Conservation (phyloP, 2,113 vertebrate species). For the Crotalus tigris region DNA sequence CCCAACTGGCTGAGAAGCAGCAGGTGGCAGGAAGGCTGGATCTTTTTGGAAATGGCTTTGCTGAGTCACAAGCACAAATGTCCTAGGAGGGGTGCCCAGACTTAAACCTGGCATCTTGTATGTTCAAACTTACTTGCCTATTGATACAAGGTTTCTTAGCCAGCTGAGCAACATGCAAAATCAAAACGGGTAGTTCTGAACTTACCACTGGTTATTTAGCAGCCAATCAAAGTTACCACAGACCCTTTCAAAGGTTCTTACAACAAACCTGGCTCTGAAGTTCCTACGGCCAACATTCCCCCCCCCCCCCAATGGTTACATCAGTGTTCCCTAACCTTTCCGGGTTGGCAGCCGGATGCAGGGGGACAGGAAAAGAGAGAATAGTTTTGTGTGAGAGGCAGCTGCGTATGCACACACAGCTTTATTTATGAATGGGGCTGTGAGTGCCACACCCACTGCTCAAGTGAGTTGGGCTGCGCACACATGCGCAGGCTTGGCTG, state of each 20-base stretch:
- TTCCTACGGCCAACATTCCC: not conserved
- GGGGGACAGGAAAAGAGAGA: not conserved
- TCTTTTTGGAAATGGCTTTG: not conserved
- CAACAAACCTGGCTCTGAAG: not conserved
- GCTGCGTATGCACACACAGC: too few species aligned
- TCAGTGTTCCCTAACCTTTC: not conserved
- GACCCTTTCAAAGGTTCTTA: not conserved
- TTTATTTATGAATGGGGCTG: not conserved
- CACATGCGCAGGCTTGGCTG: too few species aligned
- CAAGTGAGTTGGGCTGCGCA: not conserved
- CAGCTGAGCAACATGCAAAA: not conserved
- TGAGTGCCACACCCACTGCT: fast-evolving
- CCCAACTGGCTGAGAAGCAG: not conserved
- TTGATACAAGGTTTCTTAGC: not conserved
- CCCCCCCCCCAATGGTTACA: not conserved
- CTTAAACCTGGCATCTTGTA: not conserved
- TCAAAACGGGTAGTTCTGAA: not conserved
- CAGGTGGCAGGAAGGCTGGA: not conserved
- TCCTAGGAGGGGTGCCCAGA: not conserved
- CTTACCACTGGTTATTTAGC: not conserved
- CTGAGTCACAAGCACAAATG: not conserved
- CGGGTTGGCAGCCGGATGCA: not conserved
- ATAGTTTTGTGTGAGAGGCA: not conserved
- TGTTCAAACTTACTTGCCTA: not conserved
- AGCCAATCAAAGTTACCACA: not conserved